A percentile compares a stretch with the other conserved stretches of the same genome.
Conservation (phyloP, 2,888 invertebrate genomes). For the Pyrrhia umbra region DNA sequence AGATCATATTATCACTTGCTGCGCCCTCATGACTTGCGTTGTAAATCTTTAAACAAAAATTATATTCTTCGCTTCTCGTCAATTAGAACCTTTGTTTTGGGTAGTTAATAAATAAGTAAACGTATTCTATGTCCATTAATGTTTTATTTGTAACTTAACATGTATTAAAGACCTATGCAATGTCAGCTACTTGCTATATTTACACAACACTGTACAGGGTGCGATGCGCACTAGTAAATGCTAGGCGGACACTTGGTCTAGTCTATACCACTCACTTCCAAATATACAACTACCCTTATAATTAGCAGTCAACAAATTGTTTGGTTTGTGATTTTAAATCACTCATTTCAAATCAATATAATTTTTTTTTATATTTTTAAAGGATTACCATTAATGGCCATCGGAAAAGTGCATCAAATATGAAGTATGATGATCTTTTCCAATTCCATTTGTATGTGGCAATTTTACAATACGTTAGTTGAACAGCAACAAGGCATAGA, state of each 20-base stretch:
- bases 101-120: conserved; percentile 55
- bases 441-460: background rate
- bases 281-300: background rate
- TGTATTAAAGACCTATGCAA: conserved; percentile 79
- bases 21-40: too few relatives aligned
- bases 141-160: conserved; percentile 88
- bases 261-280: conserved; percentile 13
- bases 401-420: background rate
- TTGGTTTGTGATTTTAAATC: conserved; percentile 1
- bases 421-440: background rate
- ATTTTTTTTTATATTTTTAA: too few relatives aligned
- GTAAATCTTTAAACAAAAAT: too few relatives aligned
- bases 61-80: too few relatives aligned
- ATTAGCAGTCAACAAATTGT: conserved; percentile 1
- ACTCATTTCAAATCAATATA: too few relatives aligned
- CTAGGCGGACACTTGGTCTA: conserved; percentile 72
- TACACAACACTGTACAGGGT: conserved; percentile 86
- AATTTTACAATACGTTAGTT: background rate
- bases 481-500: conserved; percentile 33
- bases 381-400: background rate
- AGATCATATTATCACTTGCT: too few relatives aligned
- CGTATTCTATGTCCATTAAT: conserved; percentile 81
- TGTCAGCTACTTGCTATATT: conserved; percentile 80
- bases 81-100: too few relatives aligned
- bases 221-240: conserved; percentile 79